Evolutionary conservation across 2,113 vertebrate species (phyloP), one percentile per base, ranked within the genome.

Genomic region (Malurus elegans): DNA sequence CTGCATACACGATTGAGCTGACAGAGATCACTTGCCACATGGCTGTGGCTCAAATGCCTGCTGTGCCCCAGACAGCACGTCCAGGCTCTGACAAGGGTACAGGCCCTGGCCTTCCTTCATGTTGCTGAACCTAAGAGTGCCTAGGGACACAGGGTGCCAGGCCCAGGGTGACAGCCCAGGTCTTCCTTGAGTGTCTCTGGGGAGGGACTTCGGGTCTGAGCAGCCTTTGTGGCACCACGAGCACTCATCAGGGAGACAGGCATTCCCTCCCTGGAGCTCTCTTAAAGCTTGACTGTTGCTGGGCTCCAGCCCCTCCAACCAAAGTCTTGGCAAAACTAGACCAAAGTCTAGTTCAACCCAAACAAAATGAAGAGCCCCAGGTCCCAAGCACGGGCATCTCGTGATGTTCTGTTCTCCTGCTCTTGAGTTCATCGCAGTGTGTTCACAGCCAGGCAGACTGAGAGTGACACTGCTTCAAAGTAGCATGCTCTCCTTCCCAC

Each of bases 401-500:
- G 0, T 92, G 95, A 92, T 32, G 36, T 86, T 86, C 38, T 1
- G 0, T 82, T 76, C 31, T 86, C 10, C 4, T 29, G 34, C 24
- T 79, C 44, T 17, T 13, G 17, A 95, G 36, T 69, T 92, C 54
- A 58, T 31, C 70, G 44, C 32, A 80, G 8, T 26, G 14, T 31
- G 28, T 78, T 92, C 81, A 71, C 45, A 92, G 71, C 20, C 69
- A 90, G 38, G 8, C 47, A 92, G 44, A 67, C 79, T 71, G 54
- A 86, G 58, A 94, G 75, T 83, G 95, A 96, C 94, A 94, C 45
- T 93, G 32, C 40, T 86, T 8, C 5, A 88, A 83, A 88, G 21
- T 15, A 80, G 8, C 72, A 40, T 60, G 51, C 64, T 88, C 67
- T 56, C 32, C 92, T 82, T 94, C 86, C 60, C 51, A 94, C 79